phyloP scores from a whole-genome alignment of 1,140 invertebrate species.

The Neodiprion virginianus region DNA sequence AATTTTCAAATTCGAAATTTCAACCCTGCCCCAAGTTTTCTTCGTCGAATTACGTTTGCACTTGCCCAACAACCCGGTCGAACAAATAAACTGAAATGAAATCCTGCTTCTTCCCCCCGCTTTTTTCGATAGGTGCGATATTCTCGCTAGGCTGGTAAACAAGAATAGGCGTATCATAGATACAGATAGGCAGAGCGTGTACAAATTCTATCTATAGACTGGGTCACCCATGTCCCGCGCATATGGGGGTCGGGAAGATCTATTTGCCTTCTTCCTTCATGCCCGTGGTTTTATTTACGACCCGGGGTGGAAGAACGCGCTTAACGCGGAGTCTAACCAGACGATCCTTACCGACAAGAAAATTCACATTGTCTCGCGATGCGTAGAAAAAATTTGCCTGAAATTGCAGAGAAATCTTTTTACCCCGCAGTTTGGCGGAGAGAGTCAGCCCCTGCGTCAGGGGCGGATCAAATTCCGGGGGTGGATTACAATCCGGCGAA shows the following conservation, averaged over 20 bases:
- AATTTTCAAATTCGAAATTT: too few relatives aligned
- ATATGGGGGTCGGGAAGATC: not conserved
- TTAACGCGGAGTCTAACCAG: not conserved
- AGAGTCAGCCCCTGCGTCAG: not conserved
- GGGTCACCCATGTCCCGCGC: not conserved
- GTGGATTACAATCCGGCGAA: constrained; percentile 48
- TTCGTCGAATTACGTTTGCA: too few relatives aligned
- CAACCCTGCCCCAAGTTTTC: too few relatives aligned
- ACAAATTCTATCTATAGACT: not conserved
- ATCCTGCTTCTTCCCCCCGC: too few relatives aligned
- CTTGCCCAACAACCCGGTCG: too few relatives aligned
- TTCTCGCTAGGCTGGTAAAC: not conserved
- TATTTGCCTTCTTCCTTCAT: not conserved
- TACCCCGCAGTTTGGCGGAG: not conserved
- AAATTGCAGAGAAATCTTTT: not conserved
- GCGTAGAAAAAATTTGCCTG: not conserved
- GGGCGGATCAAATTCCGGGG: constrained; percentile 16
- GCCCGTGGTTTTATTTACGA: constrained; percentile 3
- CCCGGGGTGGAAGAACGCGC: not conserved
- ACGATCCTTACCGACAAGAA: not conserved
- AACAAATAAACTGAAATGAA: too few relatives aligned
- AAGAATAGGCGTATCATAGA: not conserved
- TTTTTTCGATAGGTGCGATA: too few relatives aligned
- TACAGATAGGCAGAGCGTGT: not conserved
- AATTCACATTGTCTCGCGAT: not conserved